Base-by-base conservation (phyloP, 2,113 vertebrate species). In the Siniperca knerii region DNA sequence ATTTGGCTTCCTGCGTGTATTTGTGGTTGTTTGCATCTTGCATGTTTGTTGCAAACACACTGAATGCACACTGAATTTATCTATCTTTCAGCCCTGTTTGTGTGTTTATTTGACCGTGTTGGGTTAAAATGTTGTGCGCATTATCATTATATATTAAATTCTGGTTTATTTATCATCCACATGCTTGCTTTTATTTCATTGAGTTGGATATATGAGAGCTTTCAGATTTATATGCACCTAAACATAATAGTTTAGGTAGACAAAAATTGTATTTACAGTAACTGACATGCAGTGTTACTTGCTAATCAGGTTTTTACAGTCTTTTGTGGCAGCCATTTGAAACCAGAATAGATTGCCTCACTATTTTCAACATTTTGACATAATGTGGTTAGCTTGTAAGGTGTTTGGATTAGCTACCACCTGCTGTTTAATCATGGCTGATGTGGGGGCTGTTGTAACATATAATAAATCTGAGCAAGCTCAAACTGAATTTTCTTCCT, bases 1-100 rank as follows among this genome's bases (percentile, higher is more conserved):
- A 58, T 81, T 75, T 48, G 55, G 13, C 3, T 70, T 44, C 69
- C 52, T 70, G 13, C 58, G 37, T 44, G 72, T 20, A 23, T 61
- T 29, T 52, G 18, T 33, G 8, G n/a, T 25, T 15, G 37, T 68
- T 9, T 50, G 12, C 50, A 40, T 48, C 15, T 18, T 46, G 46
- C 13, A 13, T 3, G 29, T 79, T 52, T 54, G n/a, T 23, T 70
- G 46, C 15, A n/a, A 20, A 8, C 29, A 29, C 29, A 29, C 29
- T 29, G 29, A 29, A 29, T 29, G 21, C 55, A 54, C 10, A 11
- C 33, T n/a, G 37, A 64, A 46, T 66, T 2, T 8, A 69, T 44
- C 5, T 2, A 11, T 44, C 23, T 40, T 13, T 61, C 21, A 68
- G 54, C 52, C 61, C 21, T 29, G 71, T 25, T 25, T 25, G 50